Base-by-base conservation (phyloP, 92 coral and sea anemone genomes). In the Siderastrea siderea region DNA sequence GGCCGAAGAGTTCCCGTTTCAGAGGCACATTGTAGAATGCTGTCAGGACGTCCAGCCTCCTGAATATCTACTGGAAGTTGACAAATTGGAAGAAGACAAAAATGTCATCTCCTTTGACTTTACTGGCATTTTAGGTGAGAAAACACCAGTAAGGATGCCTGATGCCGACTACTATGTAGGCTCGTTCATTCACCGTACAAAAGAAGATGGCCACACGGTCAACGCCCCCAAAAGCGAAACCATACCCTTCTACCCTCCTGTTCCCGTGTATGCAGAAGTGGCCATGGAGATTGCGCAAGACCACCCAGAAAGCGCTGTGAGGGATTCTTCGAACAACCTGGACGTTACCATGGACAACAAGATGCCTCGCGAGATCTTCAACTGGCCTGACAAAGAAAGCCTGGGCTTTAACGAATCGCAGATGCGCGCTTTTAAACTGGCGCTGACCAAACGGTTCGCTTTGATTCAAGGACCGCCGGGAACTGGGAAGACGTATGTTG, bases 381-480 rank as follows among this genome's bases (percentile, higher is more conserved):
- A 87, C 76, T 96, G 99, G 99, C 98, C 99, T 61, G 87, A 89
- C 71, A 91, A 89, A 49, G 86, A 96, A 53, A 92, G 86, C 66
- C 77, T 96, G 57, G 99, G 96, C 45, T 73, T 96, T 52, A 91
- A 96, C 79, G 95, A 95, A 9, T 96, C 99, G 1, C 99, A 96
- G 85, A 89, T 91, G 84, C 92, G 72, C 16, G 99, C 99, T 50
- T 96, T 90, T 74, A 94, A 93, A 55, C 82, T 90, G 48, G 99
- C 99, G 17, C 87, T 96, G 77, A 94, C 96, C 57, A 95, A 88
- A 60, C 82, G 90, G 79, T 95, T 96, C 69, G 94, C 98, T 4
- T 92, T 96, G 49, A 96, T 96, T 14, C 99, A 96, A 77, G 99
- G 99, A 12, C 99, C 99, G 11, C 99, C 99, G 0, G 99, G 99